Conservation (phyloP, 1,140 invertebrate species). For the Ceratosolen solmsi region DNA sequence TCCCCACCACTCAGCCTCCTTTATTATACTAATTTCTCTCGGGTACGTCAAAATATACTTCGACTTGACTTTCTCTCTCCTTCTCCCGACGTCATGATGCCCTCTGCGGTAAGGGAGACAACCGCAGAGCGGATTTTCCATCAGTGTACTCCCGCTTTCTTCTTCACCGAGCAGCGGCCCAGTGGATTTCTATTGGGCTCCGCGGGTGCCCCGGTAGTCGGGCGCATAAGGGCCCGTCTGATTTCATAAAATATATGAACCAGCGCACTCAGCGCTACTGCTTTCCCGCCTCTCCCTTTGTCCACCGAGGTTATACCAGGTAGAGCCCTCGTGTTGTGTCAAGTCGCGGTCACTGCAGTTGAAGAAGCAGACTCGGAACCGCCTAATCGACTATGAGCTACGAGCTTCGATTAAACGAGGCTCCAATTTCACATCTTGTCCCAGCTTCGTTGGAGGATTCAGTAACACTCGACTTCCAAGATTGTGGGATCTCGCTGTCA, state of each 20-base stretch:
- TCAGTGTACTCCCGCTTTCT: slow-evolving; percentile 50
- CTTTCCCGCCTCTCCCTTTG: neutral
- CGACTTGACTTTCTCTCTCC: slow-evolving; percentile 55
- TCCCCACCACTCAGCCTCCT: slow-evolving; percentile 52
- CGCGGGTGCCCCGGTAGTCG: slow-evolving; percentile 66
- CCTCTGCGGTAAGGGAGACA: neutral
- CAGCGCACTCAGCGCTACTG: slow-evolving; percentile 12
- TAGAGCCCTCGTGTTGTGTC: slow-evolving; percentile 57
- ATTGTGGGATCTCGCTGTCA: no score
- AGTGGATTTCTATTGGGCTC: slow-evolving; percentile 65
- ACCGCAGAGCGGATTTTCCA: slow-evolving; percentile 24
- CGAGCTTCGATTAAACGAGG: no score
- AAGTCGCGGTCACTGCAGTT: slow-evolving; percentile 55
- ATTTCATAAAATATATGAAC: slow-evolving; percentile 63
- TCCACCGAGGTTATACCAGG: slow-evolving; percentile 50
- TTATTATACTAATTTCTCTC: slow-evolving; percentile 73
- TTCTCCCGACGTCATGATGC: neutral
- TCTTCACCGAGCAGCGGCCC: slow-evolving; percentile 7
- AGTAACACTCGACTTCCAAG: no score
- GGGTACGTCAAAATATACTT: slow-evolving; percentile 70
- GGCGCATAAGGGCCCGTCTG: slow-evolving; percentile 14
- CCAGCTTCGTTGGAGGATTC: no score
- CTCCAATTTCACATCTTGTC: no score
- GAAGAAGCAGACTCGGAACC: no score
- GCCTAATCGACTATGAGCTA: no score